phyloP scores from a whole-genome alignment of 1,140 invertebrate genomes.

The Tetragnatha versicolor region DNA sequence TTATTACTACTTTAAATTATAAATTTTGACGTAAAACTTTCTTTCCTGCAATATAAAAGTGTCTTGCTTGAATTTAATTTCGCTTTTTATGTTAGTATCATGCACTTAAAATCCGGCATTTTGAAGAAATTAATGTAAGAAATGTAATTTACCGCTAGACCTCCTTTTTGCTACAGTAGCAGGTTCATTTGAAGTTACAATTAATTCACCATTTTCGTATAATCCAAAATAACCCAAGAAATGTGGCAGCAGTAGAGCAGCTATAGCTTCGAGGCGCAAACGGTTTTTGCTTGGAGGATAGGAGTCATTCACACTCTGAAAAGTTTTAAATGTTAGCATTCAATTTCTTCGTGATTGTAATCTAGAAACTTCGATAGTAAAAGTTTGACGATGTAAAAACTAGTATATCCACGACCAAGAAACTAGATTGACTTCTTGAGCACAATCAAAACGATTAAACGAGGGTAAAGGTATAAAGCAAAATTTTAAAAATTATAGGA shows the following conservation, averaged over 20 bases:
- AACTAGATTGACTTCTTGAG: too few species aligned
- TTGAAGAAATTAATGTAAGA: not conserved
- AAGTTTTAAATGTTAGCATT: not conserved
- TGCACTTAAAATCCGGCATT: not conserved
- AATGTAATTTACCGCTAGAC: constrained; percentile 10
- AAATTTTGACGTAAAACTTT: too few species aligned
- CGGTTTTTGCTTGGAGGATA: constrained; percentile 51
- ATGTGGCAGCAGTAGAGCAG: constrained; percentile 29
- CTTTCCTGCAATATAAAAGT: too few species aligned
- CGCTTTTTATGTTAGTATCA: too few species aligned
- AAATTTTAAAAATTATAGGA: too few species aligned
- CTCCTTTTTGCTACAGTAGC: constrained; percentile 13
- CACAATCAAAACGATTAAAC: too few species aligned
- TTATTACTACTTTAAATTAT: too few species aligned
- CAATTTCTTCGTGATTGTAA: not conserved
- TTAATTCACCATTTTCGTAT: constrained; percentile 35
- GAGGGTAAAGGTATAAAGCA: too few species aligned
- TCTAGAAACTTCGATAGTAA: too few species aligned
- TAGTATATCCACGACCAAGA: too few species aligned
- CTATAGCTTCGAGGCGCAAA: constrained; percentile 46
- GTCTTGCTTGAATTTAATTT: too few species aligned
- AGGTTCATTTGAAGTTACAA: constrained; percentile 52
- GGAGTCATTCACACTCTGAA: constrained; percentile 42
- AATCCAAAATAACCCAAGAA: constrained; percentile 53
- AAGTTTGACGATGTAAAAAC: too few species aligned